Evolutionary conservation across 2,113 vertebrate species (phyloP).

Genomic region (Zeus faber): DNA sequence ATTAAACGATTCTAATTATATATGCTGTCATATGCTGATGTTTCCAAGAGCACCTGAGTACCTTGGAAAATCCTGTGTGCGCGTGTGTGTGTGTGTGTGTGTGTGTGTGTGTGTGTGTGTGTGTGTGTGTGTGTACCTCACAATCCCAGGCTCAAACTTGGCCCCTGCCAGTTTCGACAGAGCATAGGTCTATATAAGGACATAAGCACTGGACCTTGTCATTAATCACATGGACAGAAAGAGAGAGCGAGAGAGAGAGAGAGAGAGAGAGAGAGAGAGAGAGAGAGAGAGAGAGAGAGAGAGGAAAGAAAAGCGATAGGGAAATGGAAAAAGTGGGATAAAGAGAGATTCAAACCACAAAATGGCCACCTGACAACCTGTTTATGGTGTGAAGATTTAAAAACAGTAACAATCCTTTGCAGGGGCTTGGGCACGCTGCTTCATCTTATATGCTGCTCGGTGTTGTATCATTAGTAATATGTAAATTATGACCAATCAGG

Average conservation of each 20-base stretch:
- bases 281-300: slow-evolving; percentile 24
- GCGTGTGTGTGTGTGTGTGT: slow-evolving; percentile 15
- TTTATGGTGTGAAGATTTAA: too few relatives aligned
- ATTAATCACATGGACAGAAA: slow-evolving; percentile 62
- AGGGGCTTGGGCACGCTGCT: too few relatives aligned
- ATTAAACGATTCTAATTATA: too few relatives aligned
- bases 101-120: slow-evolving; percentile 9
- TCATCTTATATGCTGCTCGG: too few relatives aligned
- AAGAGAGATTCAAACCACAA: not conserved
- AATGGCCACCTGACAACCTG: slow-evolving; percentile 18
- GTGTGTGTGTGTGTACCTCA: slow-evolving; percentile 9
- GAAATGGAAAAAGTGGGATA: slow-evolving; percentile 25
- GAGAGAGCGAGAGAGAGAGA: slow-evolving; percentile 28
- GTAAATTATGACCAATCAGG: too few relatives aligned
- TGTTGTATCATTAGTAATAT: too few relatives aligned
- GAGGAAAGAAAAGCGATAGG: slow-evolving; percentile 27
- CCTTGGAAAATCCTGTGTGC: too few relatives aligned
- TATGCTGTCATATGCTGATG: too few relatives aligned
- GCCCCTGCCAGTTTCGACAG: slow-evolving; percentile 43
- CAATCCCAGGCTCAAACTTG: too few relatives aligned
- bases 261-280: slow-evolving; percentile 30
- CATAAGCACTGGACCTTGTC: slow-evolving; percentile 64
- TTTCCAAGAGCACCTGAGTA: too few relatives aligned
- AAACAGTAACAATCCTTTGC: too few relatives aligned
- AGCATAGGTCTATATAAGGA: slow-evolving; percentile 76